These are phyloP conservation scores for Cantharis rufa DNA, from an alignment of 2,888 invertebrate species.

Conservation along the genomic window DNA sequence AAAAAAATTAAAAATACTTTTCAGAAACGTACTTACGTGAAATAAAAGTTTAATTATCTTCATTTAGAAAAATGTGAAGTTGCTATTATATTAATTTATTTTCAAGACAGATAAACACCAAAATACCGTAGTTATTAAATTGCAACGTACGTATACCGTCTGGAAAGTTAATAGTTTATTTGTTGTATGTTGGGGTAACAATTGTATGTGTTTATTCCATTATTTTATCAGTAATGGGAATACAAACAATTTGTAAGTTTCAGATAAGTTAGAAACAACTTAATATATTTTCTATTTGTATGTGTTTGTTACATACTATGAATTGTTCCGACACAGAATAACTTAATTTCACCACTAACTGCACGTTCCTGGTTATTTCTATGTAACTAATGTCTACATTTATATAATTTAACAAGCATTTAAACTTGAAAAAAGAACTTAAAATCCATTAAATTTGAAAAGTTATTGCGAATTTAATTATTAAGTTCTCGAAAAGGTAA, in stretches of 20 bases:
- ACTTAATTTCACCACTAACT: neutral
- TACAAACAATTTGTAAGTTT: neutral
- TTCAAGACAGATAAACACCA: neutral
- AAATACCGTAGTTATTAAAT: neutral
- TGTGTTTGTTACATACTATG: neutral
- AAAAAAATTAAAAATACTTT: no score
- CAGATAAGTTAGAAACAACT: neutral
- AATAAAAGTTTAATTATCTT: neutral
- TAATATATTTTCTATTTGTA: neutral
- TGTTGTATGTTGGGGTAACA: neutral
- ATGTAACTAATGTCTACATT: neutral
- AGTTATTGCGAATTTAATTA: neutral
- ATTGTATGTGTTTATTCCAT: neutral
- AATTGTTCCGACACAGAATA: neutral
- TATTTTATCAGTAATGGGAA: neutral
- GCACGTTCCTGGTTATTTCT: neutral
- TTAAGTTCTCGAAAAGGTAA: neutral
- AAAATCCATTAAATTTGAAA: neutral
- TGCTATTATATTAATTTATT: neutral
- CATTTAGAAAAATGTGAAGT: neutral
- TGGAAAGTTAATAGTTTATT: slow-evolving; percentile 1
- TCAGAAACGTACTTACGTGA: no score
- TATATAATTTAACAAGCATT: neutral
- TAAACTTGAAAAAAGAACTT: neutral
- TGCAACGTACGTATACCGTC: neutral